Base-by-base conservation (phyloP, 1,140 invertebrate species). In the Venturia canescens region DNA sequence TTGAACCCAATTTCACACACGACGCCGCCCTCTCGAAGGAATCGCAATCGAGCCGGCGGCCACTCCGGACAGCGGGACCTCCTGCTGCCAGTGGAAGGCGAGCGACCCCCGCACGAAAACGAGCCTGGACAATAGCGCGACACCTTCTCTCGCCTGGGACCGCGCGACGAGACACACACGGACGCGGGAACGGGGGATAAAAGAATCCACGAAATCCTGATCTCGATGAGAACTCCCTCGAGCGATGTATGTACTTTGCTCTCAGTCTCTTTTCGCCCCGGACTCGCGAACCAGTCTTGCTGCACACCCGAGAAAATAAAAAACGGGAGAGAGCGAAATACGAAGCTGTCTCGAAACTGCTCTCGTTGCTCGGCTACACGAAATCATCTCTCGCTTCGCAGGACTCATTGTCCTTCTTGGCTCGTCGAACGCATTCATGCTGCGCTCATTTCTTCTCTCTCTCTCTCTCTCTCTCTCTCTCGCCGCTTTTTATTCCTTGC, bases 171-270 rank as follows among this genome's bases (percentile, higher is more conserved):
- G n/a, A n/a, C n/a, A n/a, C n/a, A n/a, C n/a, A n/a, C n/a, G n/a
- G n/a, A n/a, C n/a, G n/a, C n/a, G n/a, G n/a, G n/a, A n/a, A 57
- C n/a, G 60, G 23, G 21, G n/a, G 16, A 63, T 23, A 63, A 23
- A 63, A 63, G 23, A 26, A 63, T 63, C 60, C 23, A 63, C 60
- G 3, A 63, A 63, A 63, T 63, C 60, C 21, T 63, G 60, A n/a
- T 63, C 21, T 63, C 60, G 21, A 63, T 23, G 60, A 63, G 23
- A 63, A 23, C n/a, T 53, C 50, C 50, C 60, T 26, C 60, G 60
- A 63, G 60, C 60, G 23, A 23, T 63, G n/a, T n/a, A 26, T 26
- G 23, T 26, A 13, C 11, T 26, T 23, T 63, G 53, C 53, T 57
- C 53, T 57, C 53, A 23, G 53, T 44, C 1, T 11, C 7, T 44